A percentile compares a stretch with the other conserved stretches of the same genome.
Conservation (phyloP, 2,113 vertebrate genomes). For the Siphamia tubifer region DNA sequence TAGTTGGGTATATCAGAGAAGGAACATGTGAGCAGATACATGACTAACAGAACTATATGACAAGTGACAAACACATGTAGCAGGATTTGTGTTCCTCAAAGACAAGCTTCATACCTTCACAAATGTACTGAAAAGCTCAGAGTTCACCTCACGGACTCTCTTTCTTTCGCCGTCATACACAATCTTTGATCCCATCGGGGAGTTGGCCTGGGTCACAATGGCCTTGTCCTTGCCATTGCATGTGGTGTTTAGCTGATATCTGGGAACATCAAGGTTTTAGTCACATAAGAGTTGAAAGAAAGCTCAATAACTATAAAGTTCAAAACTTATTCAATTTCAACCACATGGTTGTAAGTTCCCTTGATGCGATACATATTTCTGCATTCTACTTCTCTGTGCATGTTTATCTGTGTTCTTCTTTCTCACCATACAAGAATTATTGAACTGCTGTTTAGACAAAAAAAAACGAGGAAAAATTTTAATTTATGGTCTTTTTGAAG, state of each 20-base stretch:
- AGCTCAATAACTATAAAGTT: background rate
- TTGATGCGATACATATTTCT: background rate
- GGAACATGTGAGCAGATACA: background rate
- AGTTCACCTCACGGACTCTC: slow-evolving; percentile 61
- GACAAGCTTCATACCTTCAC: slow-evolving; percentile 60
- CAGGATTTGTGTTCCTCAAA: background rate
- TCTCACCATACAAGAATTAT: background rate
- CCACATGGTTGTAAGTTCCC: background rate
- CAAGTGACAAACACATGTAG: background rate
- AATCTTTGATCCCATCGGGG: slow-evolving; percentile 68
- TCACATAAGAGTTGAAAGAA: background rate
- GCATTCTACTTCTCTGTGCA: background rate
- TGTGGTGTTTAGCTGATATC: slow-evolving; percentile 54
- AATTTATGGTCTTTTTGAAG: no score
- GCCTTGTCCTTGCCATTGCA: slow-evolving; percentile 70
- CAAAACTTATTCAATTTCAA: background rate
- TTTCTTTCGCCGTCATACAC: slow-evolving; percentile 75
- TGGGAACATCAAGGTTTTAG: slow-evolving; percentile 23
- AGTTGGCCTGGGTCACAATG: slow-evolving; percentile 77
- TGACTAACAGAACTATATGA: background rate
- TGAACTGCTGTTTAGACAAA: background rate
- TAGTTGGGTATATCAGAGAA: background rate
- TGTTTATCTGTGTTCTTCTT: background rate
- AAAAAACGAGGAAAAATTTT: no score
- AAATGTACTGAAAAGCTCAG: slow-evolving; percentile 70